Percentiles rank a stretch among this genome's conserved stretches.
phyloP scores from a whole-genome alignment of 2,113 vertebrate genomes.

The Accipiter cooperii region DNA sequence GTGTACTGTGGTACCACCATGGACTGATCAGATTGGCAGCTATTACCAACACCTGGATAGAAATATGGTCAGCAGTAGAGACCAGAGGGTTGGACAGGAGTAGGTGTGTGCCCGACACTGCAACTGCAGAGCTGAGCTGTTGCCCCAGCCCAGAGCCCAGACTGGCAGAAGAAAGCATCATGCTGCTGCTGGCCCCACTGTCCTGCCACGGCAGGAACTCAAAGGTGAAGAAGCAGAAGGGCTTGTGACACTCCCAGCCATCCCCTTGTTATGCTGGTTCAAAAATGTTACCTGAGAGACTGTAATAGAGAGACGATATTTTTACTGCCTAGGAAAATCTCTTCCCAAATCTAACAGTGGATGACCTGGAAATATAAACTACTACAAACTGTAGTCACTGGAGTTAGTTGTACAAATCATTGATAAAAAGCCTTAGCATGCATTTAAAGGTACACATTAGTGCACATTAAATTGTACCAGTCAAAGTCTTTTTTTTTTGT shows the following conservation, averaged over 20 bases:
- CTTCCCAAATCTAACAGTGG: not conserved
- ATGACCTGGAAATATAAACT: not conserved
- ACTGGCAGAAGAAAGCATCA: accelerated
- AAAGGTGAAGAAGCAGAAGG: not conserved
- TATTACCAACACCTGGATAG: not conserved
- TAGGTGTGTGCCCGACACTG: not conserved
- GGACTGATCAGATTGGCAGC: not conserved
- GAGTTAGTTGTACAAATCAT: not conserved
- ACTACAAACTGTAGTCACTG: not conserved
- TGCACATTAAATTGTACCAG: not conserved
- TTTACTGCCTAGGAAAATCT: not conserved
- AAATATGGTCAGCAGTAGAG: not conserved
- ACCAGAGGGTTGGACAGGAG: not conserved
- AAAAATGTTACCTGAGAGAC: not conserved
- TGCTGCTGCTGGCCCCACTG: not conserved
- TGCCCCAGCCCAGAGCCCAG: not conserved
- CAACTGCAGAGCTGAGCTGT: not conserved
- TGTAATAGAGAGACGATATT: not conserved
- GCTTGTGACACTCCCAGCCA: not conserved
- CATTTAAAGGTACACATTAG: not conserved
- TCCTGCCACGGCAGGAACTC: not conserved
- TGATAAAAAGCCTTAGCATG: not conserved
- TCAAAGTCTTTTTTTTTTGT: not conserved
- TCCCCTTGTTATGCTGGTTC: not conserved
- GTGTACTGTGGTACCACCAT: not conserved